These are phyloP conservation scores for Trachelus iudaicus DNA, from an alignment of 2,888 invertebrate genomes.

Conservation along the genomic window DNA sequence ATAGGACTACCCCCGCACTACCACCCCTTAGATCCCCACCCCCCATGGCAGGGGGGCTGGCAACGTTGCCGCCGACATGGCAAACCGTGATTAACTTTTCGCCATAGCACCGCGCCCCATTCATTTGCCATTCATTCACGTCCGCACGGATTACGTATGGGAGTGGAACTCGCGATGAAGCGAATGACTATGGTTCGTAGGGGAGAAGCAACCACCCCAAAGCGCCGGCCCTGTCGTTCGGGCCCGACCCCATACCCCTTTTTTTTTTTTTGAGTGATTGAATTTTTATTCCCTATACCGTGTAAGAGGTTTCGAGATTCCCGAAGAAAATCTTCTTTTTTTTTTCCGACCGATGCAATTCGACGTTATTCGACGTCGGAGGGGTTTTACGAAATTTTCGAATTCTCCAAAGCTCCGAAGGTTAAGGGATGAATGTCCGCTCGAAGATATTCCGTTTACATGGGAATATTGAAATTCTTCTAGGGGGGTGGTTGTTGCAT, in stretches of 20 bases:
- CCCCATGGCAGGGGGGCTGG: not conserved
- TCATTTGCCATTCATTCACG: conserved; percentile 65
- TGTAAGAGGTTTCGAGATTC: not conserved
- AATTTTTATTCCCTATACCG: not conserved
- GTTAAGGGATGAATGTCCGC: not conserved
- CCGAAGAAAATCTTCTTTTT: not conserved
- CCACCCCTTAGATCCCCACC: not conserved
- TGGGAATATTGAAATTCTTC: not conserved
- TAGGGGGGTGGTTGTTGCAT: not conserved
- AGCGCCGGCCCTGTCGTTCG: not conserved
- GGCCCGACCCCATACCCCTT: not conserved
- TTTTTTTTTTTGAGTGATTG: conserved; percentile 5
- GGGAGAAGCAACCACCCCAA: not conserved
- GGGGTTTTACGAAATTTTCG: not conserved
- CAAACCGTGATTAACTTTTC: conserved; percentile 67
- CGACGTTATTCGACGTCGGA: not conserved
- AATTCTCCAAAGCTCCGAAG: not conserved
- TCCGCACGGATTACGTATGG: conserved; percentile 59
- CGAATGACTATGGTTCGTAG: conserved; percentile 14
- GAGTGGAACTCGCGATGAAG: conserved; percentile 25
- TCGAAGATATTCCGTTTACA: not conserved
- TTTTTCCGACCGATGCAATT: not conserved
- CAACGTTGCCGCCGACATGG: conserved; percentile 47
- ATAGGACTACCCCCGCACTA: conserved; percentile 39
- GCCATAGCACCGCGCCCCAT: conserved; percentile 55